Conservation (phyloP, 2,888 invertebrate species). For the Zele albiditarsus region DNA sequence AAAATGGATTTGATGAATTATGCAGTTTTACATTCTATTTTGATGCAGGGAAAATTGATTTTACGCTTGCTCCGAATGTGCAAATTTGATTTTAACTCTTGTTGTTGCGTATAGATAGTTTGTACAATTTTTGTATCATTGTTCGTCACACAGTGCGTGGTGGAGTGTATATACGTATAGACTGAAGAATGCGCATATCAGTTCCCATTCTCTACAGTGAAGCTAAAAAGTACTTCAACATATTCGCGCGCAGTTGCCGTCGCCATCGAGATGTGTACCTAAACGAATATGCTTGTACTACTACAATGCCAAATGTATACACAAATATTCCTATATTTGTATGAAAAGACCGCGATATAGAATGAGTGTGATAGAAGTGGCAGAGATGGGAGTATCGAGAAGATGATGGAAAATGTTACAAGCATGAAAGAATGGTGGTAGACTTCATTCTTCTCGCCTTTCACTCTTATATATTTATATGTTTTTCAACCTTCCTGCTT, state of each 20-base stretch:
- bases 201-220: too few relatives aligned
- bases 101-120: not conserved
- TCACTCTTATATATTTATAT: not conserved
- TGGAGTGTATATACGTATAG: not conserved
- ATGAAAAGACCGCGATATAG: not conserved
- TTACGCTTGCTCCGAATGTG: not conserved
- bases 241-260: too few relatives aligned
- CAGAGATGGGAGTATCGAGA: not conserved
- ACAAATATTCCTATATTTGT: too few relatives aligned
- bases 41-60: not conserved
- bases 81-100: not conserved
- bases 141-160: not conserved
- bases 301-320: too few relatives aligned
- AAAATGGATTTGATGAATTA: not conserved
- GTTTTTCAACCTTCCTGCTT: not conserved
- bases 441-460: not conserved
- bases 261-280: too few relatives aligned
- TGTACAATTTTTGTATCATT: not conserved
- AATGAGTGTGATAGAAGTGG: not conserved
- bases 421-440: not conserved
- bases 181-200: too few relatives aligned
- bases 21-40: not conserved
- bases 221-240: too few relatives aligned
- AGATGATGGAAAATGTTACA: slow-evolving; percentile 9
- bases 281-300: too few relatives aligned